phyloP scores from a whole-genome alignment of 2,797 vertebrate genomes.

The Nyctibius grandis region DNA sequence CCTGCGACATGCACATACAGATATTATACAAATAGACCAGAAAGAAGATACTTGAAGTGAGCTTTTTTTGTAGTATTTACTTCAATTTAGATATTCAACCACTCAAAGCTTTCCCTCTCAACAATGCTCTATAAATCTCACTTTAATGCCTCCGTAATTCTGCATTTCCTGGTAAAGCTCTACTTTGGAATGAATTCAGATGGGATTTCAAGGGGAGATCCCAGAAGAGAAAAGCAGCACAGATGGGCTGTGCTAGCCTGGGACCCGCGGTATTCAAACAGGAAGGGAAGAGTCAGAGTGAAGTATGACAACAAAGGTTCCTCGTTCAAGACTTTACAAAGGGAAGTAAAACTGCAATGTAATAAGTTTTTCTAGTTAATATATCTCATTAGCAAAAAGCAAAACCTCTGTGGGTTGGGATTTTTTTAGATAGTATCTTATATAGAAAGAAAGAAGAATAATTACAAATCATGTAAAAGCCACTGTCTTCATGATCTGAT shows the following conservation, averaged over 20 bases:
- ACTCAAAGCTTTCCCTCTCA: not conserved
- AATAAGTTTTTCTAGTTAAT: constrained; percentile 23
- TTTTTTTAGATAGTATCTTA: not conserved
- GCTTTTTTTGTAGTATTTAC: not conserved
- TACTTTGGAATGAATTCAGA: not conserved
- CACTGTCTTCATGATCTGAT: not conserved
- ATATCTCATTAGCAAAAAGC: constrained; percentile 7
- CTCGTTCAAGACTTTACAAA: not conserved
- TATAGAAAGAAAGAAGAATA: not conserved
- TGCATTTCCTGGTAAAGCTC: not conserved
- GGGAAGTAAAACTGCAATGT: not conserved
- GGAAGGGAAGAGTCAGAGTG: not conserved
- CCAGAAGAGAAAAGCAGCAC: not conserved
- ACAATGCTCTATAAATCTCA: not conserved
- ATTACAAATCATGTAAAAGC: not conserved
- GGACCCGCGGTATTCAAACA: not conserved
- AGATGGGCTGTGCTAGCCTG: not conserved
- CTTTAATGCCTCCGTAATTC: not conserved
- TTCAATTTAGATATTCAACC: not conserved
- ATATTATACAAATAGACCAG: not conserved
- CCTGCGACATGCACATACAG: not conserved
- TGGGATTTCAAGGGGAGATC: not conserved
- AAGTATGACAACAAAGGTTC: not conserved
- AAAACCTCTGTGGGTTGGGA: not conserved
- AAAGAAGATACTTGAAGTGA: not conserved